A percentile compares a stretch with the other conserved stretches of the same genome.
phyloP scores from a whole-genome alignment of 53 echinoderm and acorn worm genomes.

The Antedon mediterranea region DNA sequence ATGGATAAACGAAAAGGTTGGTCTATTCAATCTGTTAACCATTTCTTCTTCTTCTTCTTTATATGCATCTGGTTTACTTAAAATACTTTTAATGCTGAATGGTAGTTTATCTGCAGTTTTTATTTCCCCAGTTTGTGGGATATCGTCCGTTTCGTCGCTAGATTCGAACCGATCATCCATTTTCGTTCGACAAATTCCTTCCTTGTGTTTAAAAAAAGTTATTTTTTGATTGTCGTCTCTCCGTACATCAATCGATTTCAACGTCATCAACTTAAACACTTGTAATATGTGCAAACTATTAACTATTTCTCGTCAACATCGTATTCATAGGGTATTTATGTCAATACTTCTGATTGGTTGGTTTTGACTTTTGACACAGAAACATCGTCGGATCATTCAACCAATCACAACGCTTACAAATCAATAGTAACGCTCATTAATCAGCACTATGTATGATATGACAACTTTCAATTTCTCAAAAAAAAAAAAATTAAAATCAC shows the following conservation, averaged over 20 bases:
- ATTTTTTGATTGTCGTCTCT: background rate
- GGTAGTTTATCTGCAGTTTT: conserved; percentile 17
- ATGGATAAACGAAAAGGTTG: background rate
- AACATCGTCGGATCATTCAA: background rate
- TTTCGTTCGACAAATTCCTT: background rate
- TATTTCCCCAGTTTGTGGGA: background rate
- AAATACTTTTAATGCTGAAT: conserved; percentile 39
- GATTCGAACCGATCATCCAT: background rate
- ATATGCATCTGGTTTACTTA: conserved; percentile 16
- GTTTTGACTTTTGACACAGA: background rate
- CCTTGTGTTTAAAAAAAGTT: background rate
- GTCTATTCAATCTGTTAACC: background rate
- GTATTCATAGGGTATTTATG: background rate
- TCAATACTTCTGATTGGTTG: background rate
- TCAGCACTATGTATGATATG: background rate
- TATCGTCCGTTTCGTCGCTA: background rate
- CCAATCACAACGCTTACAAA: background rate
- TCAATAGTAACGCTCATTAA: background rate
- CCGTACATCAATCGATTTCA: background rate
- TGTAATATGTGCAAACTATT: background rate
- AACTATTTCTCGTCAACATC: background rate
- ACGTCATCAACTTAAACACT: background rate
- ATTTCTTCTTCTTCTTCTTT: background rate
- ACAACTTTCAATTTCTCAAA: background rate
- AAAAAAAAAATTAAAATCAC: background rate